phyloP scores from a whole-genome alignment of 1,140 invertebrate genomes.

The Sycophila sp. region DNA sequence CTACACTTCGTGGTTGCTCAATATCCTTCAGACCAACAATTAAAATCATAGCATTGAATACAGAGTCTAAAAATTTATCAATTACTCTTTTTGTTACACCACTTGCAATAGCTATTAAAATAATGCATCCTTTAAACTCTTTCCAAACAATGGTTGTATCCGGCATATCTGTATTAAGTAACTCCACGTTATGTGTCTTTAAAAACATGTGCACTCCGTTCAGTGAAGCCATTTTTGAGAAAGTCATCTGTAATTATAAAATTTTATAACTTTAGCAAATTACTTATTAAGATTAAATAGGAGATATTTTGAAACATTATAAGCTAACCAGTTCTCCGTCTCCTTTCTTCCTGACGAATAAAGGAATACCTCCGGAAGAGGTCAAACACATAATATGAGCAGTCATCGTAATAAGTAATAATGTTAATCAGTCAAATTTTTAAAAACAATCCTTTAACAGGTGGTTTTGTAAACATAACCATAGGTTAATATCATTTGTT shows the following conservation, averaged over 20 bases:
- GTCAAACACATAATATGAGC: slow-evolving; percentile 76
- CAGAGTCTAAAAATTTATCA: slow-evolving; percentile 73
- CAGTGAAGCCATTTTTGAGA: slow-evolving; percentile 81
- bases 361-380: slow-evolving; percentile 75
- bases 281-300: no score
- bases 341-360: slow-evolving; percentile 77
- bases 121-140: slow-evolving; percentile 75
- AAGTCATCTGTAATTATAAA: slow-evolving; percentile 74
- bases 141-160: slow-evolving; percentile 81
- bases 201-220: slow-evolving; percentile 88
- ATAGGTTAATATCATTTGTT: slow-evolving; percentile 9
- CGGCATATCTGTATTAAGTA: slow-evolving; percentile 74
- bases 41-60: slow-evolving; percentile 81
- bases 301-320: slow-evolving; percentile 12
- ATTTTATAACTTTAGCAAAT: no score
- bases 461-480: background rate
- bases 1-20: slow-evolving; percentile 78
- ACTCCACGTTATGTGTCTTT: slow-evolving; percentile 74
- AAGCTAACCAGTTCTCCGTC: slow-evolving; percentile 72
- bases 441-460: background rate
- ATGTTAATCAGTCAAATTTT: background rate
- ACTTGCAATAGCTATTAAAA: slow-evolving; percentile 74
- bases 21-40: slow-evolving; percentile 82
- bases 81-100: slow-evolving; percentile 72
- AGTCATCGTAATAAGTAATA: slow-evolving; percentile 66